These are phyloP conservation scores for Diarsia brunnea DNA, from an alignment of 2,888 invertebrate species.

Conservation along the genomic window DNA sequence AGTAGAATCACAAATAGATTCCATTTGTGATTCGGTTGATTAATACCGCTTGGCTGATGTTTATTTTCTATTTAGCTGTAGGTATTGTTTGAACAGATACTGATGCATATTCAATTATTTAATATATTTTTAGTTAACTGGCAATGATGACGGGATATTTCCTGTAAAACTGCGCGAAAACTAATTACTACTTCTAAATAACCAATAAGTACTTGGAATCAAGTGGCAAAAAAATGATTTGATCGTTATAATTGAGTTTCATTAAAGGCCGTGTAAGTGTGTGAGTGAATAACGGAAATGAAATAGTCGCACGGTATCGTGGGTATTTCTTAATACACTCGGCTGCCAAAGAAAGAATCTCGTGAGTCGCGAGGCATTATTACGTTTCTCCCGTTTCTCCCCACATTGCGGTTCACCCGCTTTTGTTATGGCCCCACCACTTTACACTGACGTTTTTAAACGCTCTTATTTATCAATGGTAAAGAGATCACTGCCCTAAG, in stretches of 20 bases:
- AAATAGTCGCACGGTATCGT: slow-evolving; percentile 72
- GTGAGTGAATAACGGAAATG: slow-evolving; percentile 70
- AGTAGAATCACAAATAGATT: slow-evolving; percentile 69
- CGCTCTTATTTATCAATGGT: slow-evolving; percentile 55
- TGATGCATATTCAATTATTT: slow-evolving; percentile 31
- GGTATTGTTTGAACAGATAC: slow-evolving; percentile 14
- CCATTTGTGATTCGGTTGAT: slow-evolving; percentile 59
- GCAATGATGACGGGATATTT: not conserved
- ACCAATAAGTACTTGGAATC: not conserved
- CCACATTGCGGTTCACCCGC: slow-evolving; percentile 65
- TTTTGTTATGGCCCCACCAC: slow-evolving; percentile 67
- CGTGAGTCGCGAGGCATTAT: slow-evolving; percentile 72
- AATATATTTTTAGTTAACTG: not conserved
- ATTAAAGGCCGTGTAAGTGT: slow-evolving; percentile 46
- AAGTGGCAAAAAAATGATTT: slow-evolving; percentile 4
- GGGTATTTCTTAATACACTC: slow-evolving; percentile 78
- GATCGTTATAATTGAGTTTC: slow-evolving; percentile 38
- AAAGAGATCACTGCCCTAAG: slow-evolving; percentile 50
- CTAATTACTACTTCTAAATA: too few species aligned
- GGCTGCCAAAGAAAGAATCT: slow-evolving; percentile 75
- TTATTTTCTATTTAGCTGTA: slow-evolving; percentile 18
- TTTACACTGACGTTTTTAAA: slow-evolving; percentile 64
- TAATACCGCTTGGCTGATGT: slow-evolving; percentile 24
- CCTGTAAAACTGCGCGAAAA: too few species aligned
- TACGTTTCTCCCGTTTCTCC: slow-evolving; percentile 70